These are phyloP conservation scores for Sturnira hondurensis DNA, from an alignment of 2,113 vertebrate genomes.

Conservation along the genomic window DNA sequence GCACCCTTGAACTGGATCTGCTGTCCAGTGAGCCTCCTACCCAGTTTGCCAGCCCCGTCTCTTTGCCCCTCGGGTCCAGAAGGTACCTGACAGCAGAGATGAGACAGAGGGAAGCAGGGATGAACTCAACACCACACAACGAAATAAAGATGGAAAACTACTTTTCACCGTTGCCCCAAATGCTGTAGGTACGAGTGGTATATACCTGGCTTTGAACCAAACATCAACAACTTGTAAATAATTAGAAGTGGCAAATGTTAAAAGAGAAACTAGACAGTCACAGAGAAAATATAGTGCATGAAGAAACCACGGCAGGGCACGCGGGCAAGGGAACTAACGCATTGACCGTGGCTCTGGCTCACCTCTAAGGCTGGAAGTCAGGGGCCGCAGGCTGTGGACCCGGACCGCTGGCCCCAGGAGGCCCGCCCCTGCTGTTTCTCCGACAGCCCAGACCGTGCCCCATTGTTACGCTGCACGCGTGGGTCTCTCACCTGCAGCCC, in stretches of 20 bases:
- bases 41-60: neutral
- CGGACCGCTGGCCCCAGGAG: neutral
- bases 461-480: rapidly evolving
- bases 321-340: neutral
- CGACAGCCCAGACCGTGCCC: neutral
- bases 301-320: neutral
- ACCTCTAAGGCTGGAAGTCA: too few relatives aligned
- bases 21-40: neutral
- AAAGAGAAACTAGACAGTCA: neutral
- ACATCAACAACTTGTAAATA: neutral
- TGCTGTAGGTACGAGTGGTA: neutral
- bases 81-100: neutral
- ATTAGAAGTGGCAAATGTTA: neutral
- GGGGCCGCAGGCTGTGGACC: neutral
- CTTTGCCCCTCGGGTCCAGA: neutral
- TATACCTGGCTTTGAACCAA: neutral
- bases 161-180: neutral
- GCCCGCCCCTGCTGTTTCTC: neutral
- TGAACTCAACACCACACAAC: neutral
- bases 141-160: neutral
- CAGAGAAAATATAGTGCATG: neutral
- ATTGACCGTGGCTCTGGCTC: too few relatives aligned
- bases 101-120: neutral
- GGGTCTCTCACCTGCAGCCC: neutral
- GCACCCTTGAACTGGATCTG: neutral